Percentiles rank a stretch among this genome's conserved stretches.
Evolutionary conservation across 1,140 invertebrate species (phyloP).

Genomic region (Pomacea maculata): DNA sequence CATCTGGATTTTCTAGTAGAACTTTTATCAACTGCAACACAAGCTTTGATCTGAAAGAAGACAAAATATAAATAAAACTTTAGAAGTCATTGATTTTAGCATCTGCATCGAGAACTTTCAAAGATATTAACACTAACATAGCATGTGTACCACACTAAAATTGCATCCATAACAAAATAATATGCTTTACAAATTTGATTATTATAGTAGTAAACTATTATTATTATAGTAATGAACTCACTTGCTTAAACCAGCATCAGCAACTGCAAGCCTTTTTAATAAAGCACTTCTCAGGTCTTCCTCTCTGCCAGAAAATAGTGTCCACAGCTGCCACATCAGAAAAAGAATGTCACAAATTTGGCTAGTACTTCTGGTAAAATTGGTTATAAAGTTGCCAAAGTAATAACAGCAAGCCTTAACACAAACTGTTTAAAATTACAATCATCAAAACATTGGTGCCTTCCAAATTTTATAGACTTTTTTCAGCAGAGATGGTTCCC

Average conservation of each 20-base stretch:
- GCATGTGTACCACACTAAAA: not conserved
- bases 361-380: not conserved
- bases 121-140: too few relatives aligned
- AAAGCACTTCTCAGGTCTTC: slow-evolving; percentile 18
- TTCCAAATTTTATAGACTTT: too few relatives aligned
- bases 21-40: not conserved
- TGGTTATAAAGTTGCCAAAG: not conserved
- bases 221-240: slow-evolving; percentile 7
- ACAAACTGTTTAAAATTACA: not conserved
- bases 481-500: too few relatives aligned
- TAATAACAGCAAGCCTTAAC: not conserved
- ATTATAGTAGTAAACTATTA: not conserved
- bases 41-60: not conserved
- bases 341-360: not conserved
- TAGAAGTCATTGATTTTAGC: too few relatives aligned
- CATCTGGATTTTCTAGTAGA: not conserved
- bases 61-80: not conserved
- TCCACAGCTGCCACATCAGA: slow-evolving; percentile 25
- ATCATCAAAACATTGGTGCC: too few relatives aligned
- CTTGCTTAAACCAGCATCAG: slow-evolving; percentile 5
- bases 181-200: not conserved
- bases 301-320: slow-evolving; percentile 18
- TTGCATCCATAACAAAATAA: not conserved
- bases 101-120: too few relatives aligned
- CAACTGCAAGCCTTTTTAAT: slow-evolving; percentile 6